phyloP scores from a whole-genome alignment of 2,113 vertebrate species.

The Proterorhinus semilunaris region DNA sequence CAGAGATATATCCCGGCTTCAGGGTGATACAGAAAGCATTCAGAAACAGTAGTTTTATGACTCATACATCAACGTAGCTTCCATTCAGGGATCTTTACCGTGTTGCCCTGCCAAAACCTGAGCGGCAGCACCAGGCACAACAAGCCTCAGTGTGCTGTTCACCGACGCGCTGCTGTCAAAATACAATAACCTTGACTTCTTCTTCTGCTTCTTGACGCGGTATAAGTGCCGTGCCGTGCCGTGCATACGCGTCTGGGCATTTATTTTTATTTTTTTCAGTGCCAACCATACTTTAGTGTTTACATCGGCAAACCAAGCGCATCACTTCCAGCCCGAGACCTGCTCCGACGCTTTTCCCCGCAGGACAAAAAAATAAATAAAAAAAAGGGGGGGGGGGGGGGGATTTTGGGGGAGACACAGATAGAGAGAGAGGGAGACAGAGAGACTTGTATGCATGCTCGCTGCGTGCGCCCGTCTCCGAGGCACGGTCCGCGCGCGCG shows the following conservation, averaged over 20 bases:
- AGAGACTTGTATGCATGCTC: slow-evolving; percentile 47
- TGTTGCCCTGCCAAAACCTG: background rate
- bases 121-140: background rate
- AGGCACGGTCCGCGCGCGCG: slow-evolving; percentile 42
- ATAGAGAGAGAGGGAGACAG: slow-evolving; percentile 18
- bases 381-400: too few relatives aligned
- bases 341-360: background rate
- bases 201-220: background rate
- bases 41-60: slow-evolving; percentile 18
- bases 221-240: background rate
- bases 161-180: slow-evolving; percentile 1
- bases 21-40: too few relatives aligned
- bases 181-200: slow-evolving; percentile 42
- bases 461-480: slow-evolving; percentile 45
- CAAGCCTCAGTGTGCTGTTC: background rate
- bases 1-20: too few relatives aligned
- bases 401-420: background rate
- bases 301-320: background rate
- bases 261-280: background rate
- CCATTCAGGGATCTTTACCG: background rate
- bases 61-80: slow-evolving; percentile 33
- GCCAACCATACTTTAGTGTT: background rate
- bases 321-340: background rate
- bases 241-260: background rate
- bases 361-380: too few relatives aligned